Percentiles rank a stretch among this genome's conserved stretches.
Conservation (phyloP, 2,113 vertebrate species). For the Spheniscus mendiculus region DNA sequence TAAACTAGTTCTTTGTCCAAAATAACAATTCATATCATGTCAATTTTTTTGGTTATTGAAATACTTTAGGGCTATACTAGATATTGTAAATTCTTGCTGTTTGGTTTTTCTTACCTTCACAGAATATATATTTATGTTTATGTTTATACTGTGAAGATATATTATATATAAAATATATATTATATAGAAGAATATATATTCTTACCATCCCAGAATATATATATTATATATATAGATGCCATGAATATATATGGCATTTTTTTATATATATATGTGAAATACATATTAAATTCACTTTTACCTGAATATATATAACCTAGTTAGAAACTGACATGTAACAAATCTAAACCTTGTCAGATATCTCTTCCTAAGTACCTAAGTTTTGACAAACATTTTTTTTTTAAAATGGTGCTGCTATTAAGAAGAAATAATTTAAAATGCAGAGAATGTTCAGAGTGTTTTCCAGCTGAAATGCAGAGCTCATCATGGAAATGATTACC, state of each 20-base stretch:
- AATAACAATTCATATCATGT: neutral
- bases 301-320: neutral
- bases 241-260: neutral
- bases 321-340: neutral
- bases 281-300: neutral
- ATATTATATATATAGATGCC: neutral
- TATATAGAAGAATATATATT: neutral
- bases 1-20: neutral
- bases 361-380: neutral
- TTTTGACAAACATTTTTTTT: neutral
- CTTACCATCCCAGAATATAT: neutral
- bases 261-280: neutral
- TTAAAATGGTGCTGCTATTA: neutral
- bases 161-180: neutral
- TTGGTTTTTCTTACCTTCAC: neutral
- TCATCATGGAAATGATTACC: neutral
- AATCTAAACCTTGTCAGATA: neutral
- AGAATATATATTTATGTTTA: neutral
- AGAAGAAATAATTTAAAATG: neutral
- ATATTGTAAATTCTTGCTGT: neutral
- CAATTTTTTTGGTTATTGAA: neutral
- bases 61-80: neutral
- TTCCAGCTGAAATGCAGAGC: neutral
- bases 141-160: neutral
- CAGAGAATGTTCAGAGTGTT: neutral